Percentiles rank a stretch among this genome's conserved stretches.
These are phyloP conservation scores for Haliaeetus leucogaster DNA, from an alignment of 2,113 vertebrate genomes.

Conservation along the genomic window DNA sequence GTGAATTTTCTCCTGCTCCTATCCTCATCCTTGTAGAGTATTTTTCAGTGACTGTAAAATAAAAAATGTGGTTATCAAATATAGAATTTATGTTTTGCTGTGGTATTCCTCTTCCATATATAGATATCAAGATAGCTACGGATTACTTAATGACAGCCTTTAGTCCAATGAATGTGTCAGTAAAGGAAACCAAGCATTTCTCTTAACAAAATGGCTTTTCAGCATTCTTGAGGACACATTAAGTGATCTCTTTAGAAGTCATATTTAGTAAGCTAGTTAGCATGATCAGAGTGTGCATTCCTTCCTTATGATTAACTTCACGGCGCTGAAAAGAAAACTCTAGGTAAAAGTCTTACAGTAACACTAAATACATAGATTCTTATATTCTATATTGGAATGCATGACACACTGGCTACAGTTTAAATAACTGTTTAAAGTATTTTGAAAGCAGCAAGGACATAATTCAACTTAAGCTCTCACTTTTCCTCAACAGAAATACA, in stretches of 20 bases:
- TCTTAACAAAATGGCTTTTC: constrained; percentile 11
- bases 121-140: neutral
- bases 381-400: constrained; percentile 21
- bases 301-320: constrained; percentile 31
- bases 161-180: neutral
- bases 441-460: constrained; percentile 37
- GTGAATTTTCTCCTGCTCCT: neutral
- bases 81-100: neutral
- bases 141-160: neutral
- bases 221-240: constrained; percentile 3
- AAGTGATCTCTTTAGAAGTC: constrained; percentile 14
- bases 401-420: constrained; percentile 16
- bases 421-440: neutral
- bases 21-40: neutral
- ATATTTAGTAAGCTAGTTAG: constrained; percentile 15
- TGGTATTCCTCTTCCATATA: neutral
- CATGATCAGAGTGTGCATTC: constrained; percentile 24
- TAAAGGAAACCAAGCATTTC: neutral
- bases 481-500: constrained; percentile 14
- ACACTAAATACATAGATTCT: neutral
- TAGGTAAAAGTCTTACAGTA: neutral
- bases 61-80: neutral
- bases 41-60: neutral
- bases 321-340: neutral
- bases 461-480: constrained; percentile 32